Evolutionary conservation across 2,888 invertebrate species (phyloP).

Genomic region (Ectemnius lituratus): DNA sequence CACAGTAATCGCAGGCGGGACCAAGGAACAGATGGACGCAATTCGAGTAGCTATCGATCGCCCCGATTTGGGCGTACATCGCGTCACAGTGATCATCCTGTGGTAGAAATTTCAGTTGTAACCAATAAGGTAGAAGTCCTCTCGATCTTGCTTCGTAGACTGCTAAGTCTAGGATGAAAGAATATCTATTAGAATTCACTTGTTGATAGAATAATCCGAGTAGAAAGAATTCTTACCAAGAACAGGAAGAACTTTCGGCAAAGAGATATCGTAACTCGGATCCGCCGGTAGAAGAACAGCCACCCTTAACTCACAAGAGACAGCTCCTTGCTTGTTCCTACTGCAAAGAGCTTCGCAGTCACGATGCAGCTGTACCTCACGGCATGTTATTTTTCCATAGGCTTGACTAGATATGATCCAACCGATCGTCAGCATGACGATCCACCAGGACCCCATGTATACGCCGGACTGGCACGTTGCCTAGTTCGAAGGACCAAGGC

Average conservation of each 20-base stretch:
- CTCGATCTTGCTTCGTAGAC: slow-evolving; percentile 79
- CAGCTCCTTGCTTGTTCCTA: slow-evolving; percentile 66
- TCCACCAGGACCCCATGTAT: slow-evolving; percentile 14
- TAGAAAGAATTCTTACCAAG: slow-evolving; percentile 62
- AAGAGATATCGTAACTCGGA: slow-evolving; percentile 81
- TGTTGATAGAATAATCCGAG: background rate
- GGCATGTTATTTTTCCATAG: slow-evolving; percentile 58
- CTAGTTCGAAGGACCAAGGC: too few species aligned
- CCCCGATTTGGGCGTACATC: slow-evolving; percentile 85
- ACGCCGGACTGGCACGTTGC: slow-evolving; percentile 1
- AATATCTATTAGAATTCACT: background rate
- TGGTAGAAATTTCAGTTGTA: slow-evolving; percentile 81
- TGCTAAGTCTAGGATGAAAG: slow-evolving; percentile 80
- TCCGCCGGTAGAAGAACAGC: slow-evolving; percentile 84
- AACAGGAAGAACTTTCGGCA: slow-evolving; percentile 84
- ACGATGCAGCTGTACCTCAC: slow-evolving; percentile 67
- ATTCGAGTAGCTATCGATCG: slow-evolving; percentile 85
- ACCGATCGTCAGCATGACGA: slow-evolving; percentile 44
- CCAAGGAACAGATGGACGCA: slow-evolving; percentile 90
- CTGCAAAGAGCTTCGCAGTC: slow-evolving; percentile 80
- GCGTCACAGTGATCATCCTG: slow-evolving; percentile 88
- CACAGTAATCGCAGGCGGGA: slow-evolving; percentile 88
- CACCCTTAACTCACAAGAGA: slow-evolving; percentile 82
- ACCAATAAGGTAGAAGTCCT: slow-evolving; percentile 81
- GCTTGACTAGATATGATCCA: slow-evolving; percentile 34